Percentiles rank a stretch among this genome's conserved stretches.
Evolutionary conservation across 1,140 invertebrate genomes (phyloP).

Genomic region (Amyelois transitella): DNA sequence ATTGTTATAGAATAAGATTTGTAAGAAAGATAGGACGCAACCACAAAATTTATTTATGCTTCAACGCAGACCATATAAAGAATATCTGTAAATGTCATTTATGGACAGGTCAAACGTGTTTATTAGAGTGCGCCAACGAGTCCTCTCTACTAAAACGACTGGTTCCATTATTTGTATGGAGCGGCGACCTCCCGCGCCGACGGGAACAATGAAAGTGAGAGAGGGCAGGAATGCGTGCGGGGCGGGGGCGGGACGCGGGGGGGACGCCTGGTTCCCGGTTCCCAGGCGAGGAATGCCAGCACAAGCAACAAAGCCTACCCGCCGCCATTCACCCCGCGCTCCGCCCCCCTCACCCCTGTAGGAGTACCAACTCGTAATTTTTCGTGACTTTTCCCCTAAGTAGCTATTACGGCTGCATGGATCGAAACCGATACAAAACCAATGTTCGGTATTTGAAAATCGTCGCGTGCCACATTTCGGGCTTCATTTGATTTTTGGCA

Average conservation of each 20-base stretch:
- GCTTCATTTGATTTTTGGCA: constrained; percentile 16
- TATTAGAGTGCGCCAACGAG: constrained; percentile 55
- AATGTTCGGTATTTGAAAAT: constrained; percentile 38
- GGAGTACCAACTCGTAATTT: constrained; percentile 54
- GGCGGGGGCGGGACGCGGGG: constrained; percentile 20
- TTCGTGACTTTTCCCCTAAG: constrained; percentile 55
- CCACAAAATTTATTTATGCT: too few relatives aligned
- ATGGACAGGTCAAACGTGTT: constrained; percentile 50
- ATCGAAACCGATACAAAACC: constrained; percentile 24
- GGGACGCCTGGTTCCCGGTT: constrained; percentile 48
- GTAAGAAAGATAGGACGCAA: constrained; percentile 23
- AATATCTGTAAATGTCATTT: constrained; percentile 56
- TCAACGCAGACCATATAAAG: constrained; percentile 9
- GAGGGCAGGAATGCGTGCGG: constrained; percentile 61
- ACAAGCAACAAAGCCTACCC: constrained; percentile 67
- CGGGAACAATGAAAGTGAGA: constrained; percentile 70
- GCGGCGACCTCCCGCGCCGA: constrained; percentile 66
- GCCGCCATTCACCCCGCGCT: constrained; percentile 57
- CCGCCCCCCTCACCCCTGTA: constrained; percentile 24
- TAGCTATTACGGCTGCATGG: constrained; percentile 38
- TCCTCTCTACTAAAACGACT: constrained; percentile 52
- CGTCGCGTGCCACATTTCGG: constrained; percentile 24
- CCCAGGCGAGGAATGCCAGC: constrained; percentile 70
- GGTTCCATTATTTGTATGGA: constrained; percentile 61
- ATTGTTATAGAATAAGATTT: constrained; percentile 4